Conservation (phyloP, 1,140 invertebrate species). For the Drosophila sucinea region DNA sequence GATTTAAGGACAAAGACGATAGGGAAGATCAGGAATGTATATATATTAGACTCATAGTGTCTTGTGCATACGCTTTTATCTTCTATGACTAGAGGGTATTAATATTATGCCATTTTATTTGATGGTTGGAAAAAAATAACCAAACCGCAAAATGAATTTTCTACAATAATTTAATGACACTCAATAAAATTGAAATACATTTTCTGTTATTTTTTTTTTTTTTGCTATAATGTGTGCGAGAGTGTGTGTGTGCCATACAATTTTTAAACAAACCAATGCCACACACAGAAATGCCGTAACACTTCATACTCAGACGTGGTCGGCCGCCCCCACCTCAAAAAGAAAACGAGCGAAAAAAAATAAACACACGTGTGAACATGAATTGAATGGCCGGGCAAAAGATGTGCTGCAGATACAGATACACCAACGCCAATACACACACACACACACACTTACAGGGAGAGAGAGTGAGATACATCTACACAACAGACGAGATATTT, state of each 20-base stretch:
- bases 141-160: conserved; percentile 55
- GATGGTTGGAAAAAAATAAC: background rate
- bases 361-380: conserved; percentile 78
- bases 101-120: background rate
- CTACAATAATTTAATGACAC: conserved; percentile 62
- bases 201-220: background rate
- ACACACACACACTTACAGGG: conserved; percentile 16
- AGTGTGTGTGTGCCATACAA: conserved; percentile 33
- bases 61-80: background rate
- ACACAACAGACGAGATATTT: conserved; percentile 27
- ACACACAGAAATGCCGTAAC: conserved; percentile 67
- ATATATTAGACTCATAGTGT: no score
- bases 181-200: conserved; percentile 47
- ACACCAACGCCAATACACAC: conserved; percentile 18
- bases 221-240: conserved; percentile 2
- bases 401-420: conserved; percentile 65
- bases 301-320: conserved; percentile 39
- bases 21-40: no score
- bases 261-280: conserved; percentile 59
- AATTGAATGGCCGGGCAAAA: conserved; percentile 69
- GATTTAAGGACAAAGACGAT: no score
- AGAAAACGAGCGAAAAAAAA: conserved; percentile 43
- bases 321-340: conserved; percentile 51
- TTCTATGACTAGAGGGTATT: background rate
- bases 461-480: conserved; percentile 13